These are phyloP conservation scores for Scolopax rusticola DNA, from an alignment of 2,797 vertebrate species.

Conservation along the genomic window DNA sequence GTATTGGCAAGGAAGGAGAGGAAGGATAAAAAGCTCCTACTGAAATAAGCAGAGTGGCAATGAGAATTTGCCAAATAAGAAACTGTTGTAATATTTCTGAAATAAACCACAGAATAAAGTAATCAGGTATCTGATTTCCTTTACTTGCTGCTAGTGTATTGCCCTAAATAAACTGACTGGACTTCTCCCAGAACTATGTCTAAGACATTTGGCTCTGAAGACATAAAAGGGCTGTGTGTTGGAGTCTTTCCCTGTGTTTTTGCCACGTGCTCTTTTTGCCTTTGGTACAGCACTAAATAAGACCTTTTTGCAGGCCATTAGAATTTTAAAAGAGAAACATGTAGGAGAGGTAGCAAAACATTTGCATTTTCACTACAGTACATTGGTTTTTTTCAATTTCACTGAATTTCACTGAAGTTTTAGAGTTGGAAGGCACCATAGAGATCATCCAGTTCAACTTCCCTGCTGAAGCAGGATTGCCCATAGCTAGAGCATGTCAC, in stretches of 20 bases:
- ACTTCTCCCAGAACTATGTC: background rate
- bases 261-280: background rate
- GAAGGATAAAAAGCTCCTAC: background rate
- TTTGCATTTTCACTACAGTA: background rate
- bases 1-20: background rate
- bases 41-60: background rate
- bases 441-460: too few relatives aligned
- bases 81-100: conserved; percentile 14
- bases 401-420: too few relatives aligned
- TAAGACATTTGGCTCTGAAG: background rate
- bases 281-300: background rate
- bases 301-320: background rate
- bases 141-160: background rate
- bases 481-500: too few relatives aligned
- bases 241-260: background rate
- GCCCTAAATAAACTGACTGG: background rate
- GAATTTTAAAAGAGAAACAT: background rate
- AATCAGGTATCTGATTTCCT: background rate
- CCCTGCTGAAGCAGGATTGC: too few relatives aligned
- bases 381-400: background rate
- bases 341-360: background rate
- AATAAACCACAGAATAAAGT: background rate
- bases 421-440: too few relatives aligned
- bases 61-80: background rate
- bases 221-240: background rate